These are phyloP conservation scores for Tragelaphus scriptus DNA, from an alignment of 2,113 vertebrate genomes.

Conservation along the genomic window DNA sequence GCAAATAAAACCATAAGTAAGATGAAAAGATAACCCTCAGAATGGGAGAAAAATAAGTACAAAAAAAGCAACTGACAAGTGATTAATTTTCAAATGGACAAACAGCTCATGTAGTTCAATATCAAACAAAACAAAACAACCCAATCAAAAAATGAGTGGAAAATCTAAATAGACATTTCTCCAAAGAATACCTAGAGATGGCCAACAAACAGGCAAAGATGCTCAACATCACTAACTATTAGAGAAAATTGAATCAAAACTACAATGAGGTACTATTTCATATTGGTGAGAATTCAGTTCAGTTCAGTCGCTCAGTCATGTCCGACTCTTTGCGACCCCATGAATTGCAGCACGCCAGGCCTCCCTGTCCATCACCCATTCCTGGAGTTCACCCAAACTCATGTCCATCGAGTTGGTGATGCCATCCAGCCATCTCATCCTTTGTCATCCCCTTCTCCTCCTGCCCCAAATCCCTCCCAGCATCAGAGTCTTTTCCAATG, in stretches of 20 bases:
- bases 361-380: too few relatives aligned
- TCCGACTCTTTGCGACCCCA: too few relatives aligned
- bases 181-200: background rate
- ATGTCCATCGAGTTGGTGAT: too few relatives aligned
- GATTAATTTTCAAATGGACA: background rate
- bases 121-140: background rate
- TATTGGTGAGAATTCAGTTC: background rate
- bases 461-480: too few relatives aligned
- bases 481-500: too few relatives aligned
- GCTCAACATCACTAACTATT: background rate
- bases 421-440: too few relatives aligned
- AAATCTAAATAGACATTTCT: background rate
- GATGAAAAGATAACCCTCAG: background rate
- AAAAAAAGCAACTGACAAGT: background rate
- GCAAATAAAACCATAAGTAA: background rate
- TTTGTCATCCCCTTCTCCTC: too few relatives aligned
- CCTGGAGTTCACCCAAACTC: too few relatives aligned
- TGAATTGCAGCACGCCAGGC: too few relatives aligned
- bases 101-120: background rate
- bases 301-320: too few relatives aligned
- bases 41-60: background rate
- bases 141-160: background rate
- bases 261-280: background rate
- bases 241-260: background rate
- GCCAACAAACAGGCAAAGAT: background rate